phyloP scores from a whole-genome alignment of 2,797 vertebrate species.

The Protonibea diacanthus region DNA sequence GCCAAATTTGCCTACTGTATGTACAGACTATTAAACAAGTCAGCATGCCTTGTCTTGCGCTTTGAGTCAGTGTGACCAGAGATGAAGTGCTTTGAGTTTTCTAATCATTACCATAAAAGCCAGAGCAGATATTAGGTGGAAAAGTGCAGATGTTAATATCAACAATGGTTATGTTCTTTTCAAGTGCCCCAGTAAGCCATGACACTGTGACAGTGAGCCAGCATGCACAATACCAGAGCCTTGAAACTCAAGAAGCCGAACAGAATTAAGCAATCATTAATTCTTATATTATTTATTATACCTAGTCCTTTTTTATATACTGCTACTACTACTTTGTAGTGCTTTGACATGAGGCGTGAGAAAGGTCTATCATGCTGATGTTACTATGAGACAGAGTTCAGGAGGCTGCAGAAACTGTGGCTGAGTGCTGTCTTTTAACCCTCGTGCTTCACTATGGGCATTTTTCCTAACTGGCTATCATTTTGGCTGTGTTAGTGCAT shows the following conservation, averaged over 20 bases:
- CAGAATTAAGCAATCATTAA: slow-evolving; percentile 13
- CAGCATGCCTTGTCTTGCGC: not conserved
- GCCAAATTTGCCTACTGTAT: slow-evolving; percentile 9
- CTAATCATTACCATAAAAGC: not conserved
- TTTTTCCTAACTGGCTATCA: no score
- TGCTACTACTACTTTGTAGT: no score
- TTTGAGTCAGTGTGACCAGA: not conserved
- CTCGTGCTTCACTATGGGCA: no score
- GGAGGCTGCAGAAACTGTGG: slow-evolving; percentile 1
- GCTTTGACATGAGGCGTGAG: not conserved
- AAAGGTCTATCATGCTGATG: not conserved
- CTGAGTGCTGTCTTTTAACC: not conserved
- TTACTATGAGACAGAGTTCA: not conserved
- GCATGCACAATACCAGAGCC: not conserved
- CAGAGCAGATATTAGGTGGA: not conserved
- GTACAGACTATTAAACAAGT: slow-evolving; percentile 19
- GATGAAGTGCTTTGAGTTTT: slow-evolving; percentile 4
- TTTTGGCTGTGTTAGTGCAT: no score
- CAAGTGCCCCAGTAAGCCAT: slow-evolving; percentile 7
- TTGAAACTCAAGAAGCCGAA: slow-evolving; percentile 19
- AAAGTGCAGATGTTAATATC: slow-evolving; percentile 10
- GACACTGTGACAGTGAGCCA: slow-evolving; percentile 10
- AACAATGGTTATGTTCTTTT: slow-evolving; percentile 3
- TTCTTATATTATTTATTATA: not conserved
- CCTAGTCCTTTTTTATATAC: not conserved